Evolutionary conservation across 2,888 invertebrate species (phyloP), one percentile per base, ranked within the genome.

Genomic region (Agonum fuliginosum): DNA sequence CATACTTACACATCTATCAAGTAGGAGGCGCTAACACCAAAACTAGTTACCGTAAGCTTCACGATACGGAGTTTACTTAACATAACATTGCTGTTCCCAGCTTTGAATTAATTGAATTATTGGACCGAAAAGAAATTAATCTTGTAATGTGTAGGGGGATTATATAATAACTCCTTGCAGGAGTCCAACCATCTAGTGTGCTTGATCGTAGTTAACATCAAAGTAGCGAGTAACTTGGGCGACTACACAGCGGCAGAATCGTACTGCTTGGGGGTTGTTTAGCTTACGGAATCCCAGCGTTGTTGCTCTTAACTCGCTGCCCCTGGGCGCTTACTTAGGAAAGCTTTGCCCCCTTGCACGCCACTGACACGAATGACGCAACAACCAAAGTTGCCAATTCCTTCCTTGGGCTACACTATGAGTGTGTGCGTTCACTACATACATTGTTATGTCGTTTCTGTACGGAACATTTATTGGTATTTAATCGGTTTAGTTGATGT

Each of bases 121-220:
- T 87, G 86, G 85, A 87, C 86, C 87, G 87, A 86, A 87, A 87
- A 87, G 87, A 87, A 87, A 86, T 87, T 87, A 87, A 87, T 87
- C 87, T 87, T 87, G 86, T 86, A 86, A 80, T 83, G 82, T 82
- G 81, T 80, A 80, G 80, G 81, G 81, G 79, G 78, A 77, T 79
- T 71, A 48, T 78, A 79, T 78, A 80, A 78, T 79, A 80, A 80
- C 79, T 74, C 65, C 62, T 65, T 71, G 24, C 51, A 70, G 65
- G 43, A 12, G 65, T 1, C 69, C 76, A 69, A 46, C 14, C 10
- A 48, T 6, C 8, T 14, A 14, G 30, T 17, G 3, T 12, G 0
- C 2, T 22, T n/a, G 54, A 6, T 17, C 24, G 54, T 62, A 48
- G 30, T 62, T 30, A 5, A 30, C 4, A 30, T 2, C n/a, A 1